These are phyloP conservation scores for Grallaria varia DNA, from an alignment of 2,113 vertebrate species.

Conservation along the genomic window DNA sequence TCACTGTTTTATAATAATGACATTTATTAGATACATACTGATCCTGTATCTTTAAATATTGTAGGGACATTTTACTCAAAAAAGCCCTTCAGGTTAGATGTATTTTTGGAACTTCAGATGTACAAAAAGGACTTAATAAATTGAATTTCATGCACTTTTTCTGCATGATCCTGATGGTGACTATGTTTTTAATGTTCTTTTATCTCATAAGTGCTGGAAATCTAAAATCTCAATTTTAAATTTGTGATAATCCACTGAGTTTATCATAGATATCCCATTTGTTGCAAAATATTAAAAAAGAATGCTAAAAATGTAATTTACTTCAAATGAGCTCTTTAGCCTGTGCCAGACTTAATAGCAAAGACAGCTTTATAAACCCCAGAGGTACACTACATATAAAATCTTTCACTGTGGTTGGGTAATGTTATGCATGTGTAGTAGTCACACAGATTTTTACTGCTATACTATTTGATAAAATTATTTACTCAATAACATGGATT, in stretches of 20 bases:
- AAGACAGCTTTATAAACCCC: not conserved
- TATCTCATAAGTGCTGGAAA: not conserved
- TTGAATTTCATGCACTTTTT: not conserved
- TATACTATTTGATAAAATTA: not conserved
- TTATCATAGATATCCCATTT: not conserved
- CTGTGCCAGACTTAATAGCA: not conserved
- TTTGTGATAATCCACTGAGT: not conserved
- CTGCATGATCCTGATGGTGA: not conserved
- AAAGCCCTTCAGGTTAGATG: not conserved
- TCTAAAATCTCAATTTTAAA: not conserved
- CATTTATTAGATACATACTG: not conserved
- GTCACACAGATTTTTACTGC: not conserved
- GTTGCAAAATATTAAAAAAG: not conserved
- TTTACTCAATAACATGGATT: not conserved
- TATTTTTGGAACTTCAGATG: not conserved
- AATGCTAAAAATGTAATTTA: not conserved
- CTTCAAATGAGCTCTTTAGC: not conserved
- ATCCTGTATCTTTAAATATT: not conserved
- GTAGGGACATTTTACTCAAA: not conserved
- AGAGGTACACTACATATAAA: not conserved
- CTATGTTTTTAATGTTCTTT: not conserved
- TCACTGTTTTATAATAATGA: not conserved
- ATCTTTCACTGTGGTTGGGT: not conserved
- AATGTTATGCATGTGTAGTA: not conserved
- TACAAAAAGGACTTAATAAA: accelerated